Conservation (phyloP, 1,140 invertebrate genomes). For the Ericerus pela region DNA sequence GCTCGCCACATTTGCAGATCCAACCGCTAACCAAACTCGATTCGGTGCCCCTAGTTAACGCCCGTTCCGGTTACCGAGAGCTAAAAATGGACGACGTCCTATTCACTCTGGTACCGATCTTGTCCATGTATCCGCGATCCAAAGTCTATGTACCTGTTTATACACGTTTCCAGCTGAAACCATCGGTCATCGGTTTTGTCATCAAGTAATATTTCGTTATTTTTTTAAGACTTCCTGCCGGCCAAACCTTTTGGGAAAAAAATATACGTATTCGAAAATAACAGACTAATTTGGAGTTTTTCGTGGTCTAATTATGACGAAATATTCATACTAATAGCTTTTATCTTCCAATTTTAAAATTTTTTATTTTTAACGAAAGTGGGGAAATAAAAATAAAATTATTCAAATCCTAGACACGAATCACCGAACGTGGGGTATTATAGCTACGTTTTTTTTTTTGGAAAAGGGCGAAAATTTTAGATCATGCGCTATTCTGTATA, state of each 20-base stretch:
- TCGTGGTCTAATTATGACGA: too few relatives aligned
- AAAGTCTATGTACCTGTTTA: constrained; percentile 72
- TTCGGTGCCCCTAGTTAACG: constrained; percentile 52
- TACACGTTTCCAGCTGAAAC: constrained; percentile 41
- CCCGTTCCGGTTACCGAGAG: constrained; percentile 65
- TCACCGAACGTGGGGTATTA: too few relatives aligned
- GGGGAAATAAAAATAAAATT: too few relatives aligned
- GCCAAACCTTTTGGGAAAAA: neutral
- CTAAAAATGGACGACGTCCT: constrained; percentile 60
- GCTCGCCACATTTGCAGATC: constrained; percentile 52
- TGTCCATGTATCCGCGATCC: constrained; percentile 72
- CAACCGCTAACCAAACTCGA: constrained; percentile 57
- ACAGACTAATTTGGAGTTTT: too few relatives aligned
- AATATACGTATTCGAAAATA: too few relatives aligned
- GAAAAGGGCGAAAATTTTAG: too few relatives aligned
- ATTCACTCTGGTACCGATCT: constrained; percentile 70
- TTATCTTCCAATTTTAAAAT: too few relatives aligned
- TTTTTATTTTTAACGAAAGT: too few relatives aligned
- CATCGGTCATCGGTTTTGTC: constrained; percentile 55
- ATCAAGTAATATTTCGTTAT: constrained; percentile 46
- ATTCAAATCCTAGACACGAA: too few relatives aligned
- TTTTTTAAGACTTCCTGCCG: neutral
- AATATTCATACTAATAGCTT: too few relatives aligned
- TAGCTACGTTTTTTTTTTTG: too few relatives aligned
- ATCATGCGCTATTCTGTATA: too few relatives aligned